These are phyloP conservation scores for Tokudaia muenninki DNA, from an alignment of 2,797 vertebrate genomes.

Conservation along the genomic window DNA sequence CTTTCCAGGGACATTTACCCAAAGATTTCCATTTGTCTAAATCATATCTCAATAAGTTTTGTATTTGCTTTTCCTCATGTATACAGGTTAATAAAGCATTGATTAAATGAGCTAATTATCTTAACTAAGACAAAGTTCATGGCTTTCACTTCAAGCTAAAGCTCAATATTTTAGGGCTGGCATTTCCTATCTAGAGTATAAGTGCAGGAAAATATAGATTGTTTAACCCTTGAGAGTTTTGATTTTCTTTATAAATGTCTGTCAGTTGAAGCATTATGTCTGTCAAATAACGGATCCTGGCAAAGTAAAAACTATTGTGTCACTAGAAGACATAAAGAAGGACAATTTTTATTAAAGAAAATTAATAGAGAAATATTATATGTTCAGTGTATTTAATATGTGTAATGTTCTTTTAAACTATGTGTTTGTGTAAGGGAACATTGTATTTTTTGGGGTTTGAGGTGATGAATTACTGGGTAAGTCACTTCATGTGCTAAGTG, in stretches of 20 bases:
- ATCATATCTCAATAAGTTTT: constrained; percentile 59
- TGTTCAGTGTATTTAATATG: not conserved
- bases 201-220: constrained; percentile 27
- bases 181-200: constrained; percentile 15
- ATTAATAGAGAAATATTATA: not conserved
- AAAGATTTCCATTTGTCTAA: constrained; percentile 7
- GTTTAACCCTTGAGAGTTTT: not conserved
- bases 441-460: not conserved
- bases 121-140: constrained; percentile 74
- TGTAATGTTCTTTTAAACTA: not conserved
- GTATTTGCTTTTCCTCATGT: constrained; percentile 69
- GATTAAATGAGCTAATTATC: constrained; percentile 79
- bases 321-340: not conserved
- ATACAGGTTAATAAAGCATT: constrained; percentile 76
- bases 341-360: not conserved
- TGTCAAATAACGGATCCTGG: not conserved
- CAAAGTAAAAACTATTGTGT: not conserved
- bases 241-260: not conserved
- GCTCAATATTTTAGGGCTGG: constrained; percentile 63
- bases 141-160: constrained; percentile 74
- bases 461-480: not conserved
- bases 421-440: not conserved
- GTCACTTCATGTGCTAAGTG: not conserved
- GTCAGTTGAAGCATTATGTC: not conserved
- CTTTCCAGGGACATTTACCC: not conserved